A percentile compares a stretch with the other conserved stretches of the same genome.
Evolutionary conservation across 2,113 vertebrate species (phyloP).

Genomic region (Upupa epops): DNA sequence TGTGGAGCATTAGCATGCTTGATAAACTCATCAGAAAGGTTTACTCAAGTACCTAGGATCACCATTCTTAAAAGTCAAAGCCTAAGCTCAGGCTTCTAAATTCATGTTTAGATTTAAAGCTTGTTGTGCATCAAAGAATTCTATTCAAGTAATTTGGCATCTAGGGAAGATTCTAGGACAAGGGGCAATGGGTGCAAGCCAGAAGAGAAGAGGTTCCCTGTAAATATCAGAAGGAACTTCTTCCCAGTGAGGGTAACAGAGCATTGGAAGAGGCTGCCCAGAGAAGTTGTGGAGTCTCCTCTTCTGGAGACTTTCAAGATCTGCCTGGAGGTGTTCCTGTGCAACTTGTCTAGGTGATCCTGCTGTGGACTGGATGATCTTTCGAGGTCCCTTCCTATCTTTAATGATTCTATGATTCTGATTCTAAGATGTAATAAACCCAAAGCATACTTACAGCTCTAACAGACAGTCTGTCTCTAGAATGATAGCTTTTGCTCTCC

Average conservation of each 20-base stretch:
- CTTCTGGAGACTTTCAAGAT: too few species aligned
- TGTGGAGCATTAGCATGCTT: background rate
- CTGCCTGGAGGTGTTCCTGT: too few species aligned
- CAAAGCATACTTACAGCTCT: background rate
- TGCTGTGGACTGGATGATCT: too few species aligned
- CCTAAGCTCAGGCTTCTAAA: background rate
- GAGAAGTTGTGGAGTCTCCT: too few species aligned
- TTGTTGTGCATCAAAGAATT: background rate
- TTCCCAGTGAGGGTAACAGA: too few species aligned
- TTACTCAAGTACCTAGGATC: background rate
- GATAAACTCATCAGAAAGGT: background rate
- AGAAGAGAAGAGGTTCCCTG: too few species aligned
- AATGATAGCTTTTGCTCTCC: background rate
- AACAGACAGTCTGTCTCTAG: background rate
- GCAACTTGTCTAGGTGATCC: too few species aligned
- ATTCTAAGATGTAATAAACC: slow-evolving; percentile 12
- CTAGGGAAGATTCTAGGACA: background rate
- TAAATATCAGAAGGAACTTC: too few species aligned
- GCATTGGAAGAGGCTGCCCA: too few species aligned
- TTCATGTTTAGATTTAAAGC: background rate
- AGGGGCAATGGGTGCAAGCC: too few species aligned
- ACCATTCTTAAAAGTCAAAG: background rate
- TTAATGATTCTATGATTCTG: too few species aligned
- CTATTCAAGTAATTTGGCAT: background rate
- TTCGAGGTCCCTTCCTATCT: too few species aligned